These are phyloP conservation scores for Heliconius himera DNA, from an alignment of 1,140 invertebrate species.

Conservation along the genomic window DNA sequence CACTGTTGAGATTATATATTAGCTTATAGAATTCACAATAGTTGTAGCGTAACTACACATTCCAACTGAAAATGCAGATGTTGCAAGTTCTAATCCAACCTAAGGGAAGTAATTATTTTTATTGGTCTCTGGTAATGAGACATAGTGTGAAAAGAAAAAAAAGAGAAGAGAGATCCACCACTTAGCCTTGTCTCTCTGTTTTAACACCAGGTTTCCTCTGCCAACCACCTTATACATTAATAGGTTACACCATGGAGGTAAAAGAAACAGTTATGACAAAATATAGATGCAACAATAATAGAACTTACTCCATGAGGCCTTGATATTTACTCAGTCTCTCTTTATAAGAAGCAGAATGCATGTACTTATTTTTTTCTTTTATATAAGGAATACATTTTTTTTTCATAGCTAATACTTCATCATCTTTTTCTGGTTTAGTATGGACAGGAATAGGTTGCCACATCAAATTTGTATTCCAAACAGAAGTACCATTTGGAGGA, in stretches of 20 bases:
- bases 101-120: no score
- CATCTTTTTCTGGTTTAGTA: conserved; percentile 85
- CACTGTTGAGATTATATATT: no score
- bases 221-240: no score
- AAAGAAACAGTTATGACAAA: background rate
- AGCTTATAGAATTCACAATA: background rate
- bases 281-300: background rate
- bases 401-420: conserved; percentile 86
- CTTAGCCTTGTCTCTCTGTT: no score
- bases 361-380: conserved; percentile 81
- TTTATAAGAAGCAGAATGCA: conserved; percentile 83
- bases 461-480: conserved; percentile 86
- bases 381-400: conserved; percentile 86
- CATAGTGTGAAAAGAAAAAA: no score
- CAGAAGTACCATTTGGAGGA: conserved; percentile 82
- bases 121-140: no score
- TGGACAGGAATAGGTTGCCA: conserved; percentile 97
- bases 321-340: conserved; percentile 83
- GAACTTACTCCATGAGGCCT: conserved; percentile 83
- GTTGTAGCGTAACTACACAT: no score
- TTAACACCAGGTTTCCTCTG: no score
- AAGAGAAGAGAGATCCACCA: no score
- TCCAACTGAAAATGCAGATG: no score
- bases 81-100: no score
- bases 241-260: no score